phyloP scores from a whole-genome alignment of 2,888 invertebrate species.

The Erebia ligea region DNA sequence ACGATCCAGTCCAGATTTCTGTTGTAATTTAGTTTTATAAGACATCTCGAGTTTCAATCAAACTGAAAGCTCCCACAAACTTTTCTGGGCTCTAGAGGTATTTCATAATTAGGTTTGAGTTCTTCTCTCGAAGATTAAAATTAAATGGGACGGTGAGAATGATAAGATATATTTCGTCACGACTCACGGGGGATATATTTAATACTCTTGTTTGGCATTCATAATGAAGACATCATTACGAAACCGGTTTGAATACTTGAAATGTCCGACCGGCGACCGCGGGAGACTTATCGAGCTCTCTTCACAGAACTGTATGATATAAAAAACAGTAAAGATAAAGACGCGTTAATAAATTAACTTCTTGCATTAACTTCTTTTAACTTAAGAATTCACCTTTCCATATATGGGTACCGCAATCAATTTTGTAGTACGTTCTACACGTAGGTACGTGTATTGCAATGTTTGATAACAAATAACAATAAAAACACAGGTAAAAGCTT shows the following conservation, averaged over 20 bases:
- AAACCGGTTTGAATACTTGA: slow-evolving; percentile 67
- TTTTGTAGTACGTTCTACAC: not conserved
- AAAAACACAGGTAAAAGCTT: not conserved
- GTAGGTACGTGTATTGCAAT: not conserved
- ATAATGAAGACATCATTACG: slow-evolving; percentile 78
- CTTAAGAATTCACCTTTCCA: not conserved
- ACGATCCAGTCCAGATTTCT: slow-evolving; percentile 33
- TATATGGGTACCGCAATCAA: not conserved
- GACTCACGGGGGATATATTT: slow-evolving; percentile 27
- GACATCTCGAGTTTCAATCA: slow-evolving; percentile 30
- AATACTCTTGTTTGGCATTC: slow-evolving; percentile 60
- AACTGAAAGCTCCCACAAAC: slow-evolving; percentile 27
- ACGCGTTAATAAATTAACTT: slow-evolving; percentile 7
- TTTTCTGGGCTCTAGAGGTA: slow-evolving; percentile 19
- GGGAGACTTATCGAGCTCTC: slow-evolving; percentile 49
- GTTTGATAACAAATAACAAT: not conserved
- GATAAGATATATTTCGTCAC: slow-evolving; percentile 24
- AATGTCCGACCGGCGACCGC: slow-evolving; percentile 50
- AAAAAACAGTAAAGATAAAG: slow-evolving; percentile 11
- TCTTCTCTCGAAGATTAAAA: slow-evolving; percentile 22
- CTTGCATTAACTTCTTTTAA: slow-evolving; percentile 1
- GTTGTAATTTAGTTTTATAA: slow-evolving; percentile 32
- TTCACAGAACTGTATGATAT: slow-evolving; percentile 46
- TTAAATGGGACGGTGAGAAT: slow-evolving; percentile 22
- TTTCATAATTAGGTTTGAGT: slow-evolving; percentile 22